Conservation (phyloP, 2,797 vertebrate species). For the Hypotaenidia philippensis region DNA sequence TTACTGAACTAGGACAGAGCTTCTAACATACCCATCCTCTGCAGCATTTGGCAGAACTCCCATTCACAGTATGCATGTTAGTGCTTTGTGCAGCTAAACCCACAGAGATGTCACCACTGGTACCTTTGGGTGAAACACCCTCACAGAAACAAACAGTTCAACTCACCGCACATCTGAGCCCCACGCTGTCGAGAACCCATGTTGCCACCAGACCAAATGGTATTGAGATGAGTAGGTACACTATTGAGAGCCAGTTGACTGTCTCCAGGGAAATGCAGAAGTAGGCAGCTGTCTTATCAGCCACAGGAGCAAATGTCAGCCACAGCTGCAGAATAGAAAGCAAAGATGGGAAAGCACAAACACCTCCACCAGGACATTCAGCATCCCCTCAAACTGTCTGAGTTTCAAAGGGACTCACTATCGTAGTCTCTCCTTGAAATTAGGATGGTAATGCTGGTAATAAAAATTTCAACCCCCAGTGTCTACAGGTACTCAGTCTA, state of each 20-base stretch:
- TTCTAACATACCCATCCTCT: not conserved
- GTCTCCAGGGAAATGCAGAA: conserved; percentile 79
- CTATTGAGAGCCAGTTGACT: conserved; percentile 90
- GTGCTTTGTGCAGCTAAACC: not conserved
- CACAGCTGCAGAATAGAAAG: conserved; percentile 81
- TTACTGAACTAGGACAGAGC: not conserved
- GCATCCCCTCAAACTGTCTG: not conserved
- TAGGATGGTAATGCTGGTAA: not conserved
- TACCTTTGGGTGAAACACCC: not conserved
- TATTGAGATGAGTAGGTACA: conserved; percentile 90
- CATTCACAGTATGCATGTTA: not conserved
- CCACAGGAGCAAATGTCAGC: conserved; percentile 93
- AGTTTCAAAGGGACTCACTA: fast-evolving
- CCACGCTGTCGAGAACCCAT: conserved; percentile 92
- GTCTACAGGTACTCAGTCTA: not conserved
- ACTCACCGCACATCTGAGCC: conserved; percentile 88
- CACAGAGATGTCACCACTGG: not conserved
- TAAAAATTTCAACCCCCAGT: not conserved
- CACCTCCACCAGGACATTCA: not conserved
- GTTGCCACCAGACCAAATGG: conserved; percentile 87
- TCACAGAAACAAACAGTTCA: not conserved
- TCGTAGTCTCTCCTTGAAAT: not conserved
- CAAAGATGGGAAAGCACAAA: not conserved
- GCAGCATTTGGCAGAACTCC: not conserved
- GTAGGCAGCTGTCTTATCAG: conserved; percentile 82